Conservation (phyloP, 2,888 invertebrate species). For the Epicampocera succincta region DNA sequence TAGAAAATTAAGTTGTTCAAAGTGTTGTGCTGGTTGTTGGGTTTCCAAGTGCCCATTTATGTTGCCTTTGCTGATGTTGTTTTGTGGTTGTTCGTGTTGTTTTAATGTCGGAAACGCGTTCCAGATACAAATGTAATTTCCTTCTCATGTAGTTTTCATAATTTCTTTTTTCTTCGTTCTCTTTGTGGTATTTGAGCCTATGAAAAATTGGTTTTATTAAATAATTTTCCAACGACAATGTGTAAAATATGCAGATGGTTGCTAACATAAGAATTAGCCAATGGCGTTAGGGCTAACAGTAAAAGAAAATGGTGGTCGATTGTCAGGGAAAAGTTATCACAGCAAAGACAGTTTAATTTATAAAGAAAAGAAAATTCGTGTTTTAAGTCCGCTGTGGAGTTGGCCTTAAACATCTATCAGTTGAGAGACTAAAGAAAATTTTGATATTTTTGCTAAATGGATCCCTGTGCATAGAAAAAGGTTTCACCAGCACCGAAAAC, state of each 20-base stretch:
- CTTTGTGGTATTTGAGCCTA: slow-evolving; percentile 41
- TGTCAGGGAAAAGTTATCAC: not conserved
- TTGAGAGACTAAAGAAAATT: too few species aligned
- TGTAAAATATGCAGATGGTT: slow-evolving; percentile 11
- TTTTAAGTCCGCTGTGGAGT: too few species aligned
- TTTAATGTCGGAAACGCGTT: slow-evolving; percentile 75
- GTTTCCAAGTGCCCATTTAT: slow-evolving; percentile 50
- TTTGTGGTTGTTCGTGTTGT: slow-evolving; percentile 65
- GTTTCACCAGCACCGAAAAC: too few species aligned
- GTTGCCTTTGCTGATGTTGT: slow-evolving; percentile 68
- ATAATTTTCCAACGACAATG: slow-evolving; percentile 45
- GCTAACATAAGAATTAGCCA: slow-evolving; percentile 46
- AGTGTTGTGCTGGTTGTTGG: slow-evolving; percentile 68
- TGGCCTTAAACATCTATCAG: too few species aligned
- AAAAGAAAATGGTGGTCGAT: slow-evolving; percentile 51
- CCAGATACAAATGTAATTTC: slow-evolving; percentile 73
- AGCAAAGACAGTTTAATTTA: too few species aligned
- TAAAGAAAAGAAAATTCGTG: too few species aligned
- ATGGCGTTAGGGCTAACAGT: slow-evolving; percentile 16
- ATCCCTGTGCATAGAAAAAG: too few species aligned
- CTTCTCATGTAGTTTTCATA: slow-evolving; percentile 49
- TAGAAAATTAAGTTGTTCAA: slow-evolving; percentile 76
- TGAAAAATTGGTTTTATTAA: slow-evolving; percentile 63
- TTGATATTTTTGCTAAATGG: too few species aligned
- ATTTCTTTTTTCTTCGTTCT: slow-evolving; percentile 9